phyloP scores from a whole-genome alignment of 2,113 vertebrate species.

The Corythoichthys haematopterus region DNA sequence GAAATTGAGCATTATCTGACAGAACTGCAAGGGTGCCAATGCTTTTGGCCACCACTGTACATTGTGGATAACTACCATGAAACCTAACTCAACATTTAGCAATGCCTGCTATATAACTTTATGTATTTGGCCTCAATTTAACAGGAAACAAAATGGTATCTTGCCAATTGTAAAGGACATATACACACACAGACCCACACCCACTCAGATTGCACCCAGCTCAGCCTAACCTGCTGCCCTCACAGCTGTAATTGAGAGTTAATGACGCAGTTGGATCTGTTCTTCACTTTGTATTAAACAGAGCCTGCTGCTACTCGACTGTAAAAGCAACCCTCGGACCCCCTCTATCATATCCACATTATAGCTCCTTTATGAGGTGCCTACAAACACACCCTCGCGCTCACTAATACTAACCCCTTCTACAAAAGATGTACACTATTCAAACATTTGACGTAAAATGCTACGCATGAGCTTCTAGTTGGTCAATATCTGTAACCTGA shows the following conservation, averaged over 20 bases:
- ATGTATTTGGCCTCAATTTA: slow-evolving; percentile 38
- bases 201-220: slow-evolving; percentile 19
- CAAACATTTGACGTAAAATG: slow-evolving; percentile 84
- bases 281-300: slow-evolving; percentile 72
- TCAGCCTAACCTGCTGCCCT: slow-evolving; percentile 53
- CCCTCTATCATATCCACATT: slow-evolving; percentile 20
- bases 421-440: slow-evolving; percentile 75
- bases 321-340: slow-evolving; percentile 44
- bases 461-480: slow-evolving; percentile 58
- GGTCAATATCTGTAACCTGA: slow-evolving; percentile 60
- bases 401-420: slow-evolving; percentile 38
- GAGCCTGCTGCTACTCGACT: slow-evolving; percentile 60
- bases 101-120: slow-evolving; percentile 11
- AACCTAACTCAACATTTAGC: slow-evolving; percentile 24
- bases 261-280: slow-evolving; percentile 72
- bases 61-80: slow-evolving; percentile 13
- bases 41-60: too few species aligned
- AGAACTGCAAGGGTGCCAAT: too few species aligned
- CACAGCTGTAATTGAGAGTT: slow-evolving; percentile 72
- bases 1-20: too few species aligned
- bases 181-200: slow-evolving; percentile 17
- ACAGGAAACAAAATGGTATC: slow-evolving; percentile 37
- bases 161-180: slow-evolving; percentile 40
- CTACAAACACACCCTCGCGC: slow-evolving; percentile 19
- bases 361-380: slow-evolving; percentile 12